Conservation (phyloP, 2,888 invertebrate genomes). For the Caenorhabditis macrosperma region DNA sequence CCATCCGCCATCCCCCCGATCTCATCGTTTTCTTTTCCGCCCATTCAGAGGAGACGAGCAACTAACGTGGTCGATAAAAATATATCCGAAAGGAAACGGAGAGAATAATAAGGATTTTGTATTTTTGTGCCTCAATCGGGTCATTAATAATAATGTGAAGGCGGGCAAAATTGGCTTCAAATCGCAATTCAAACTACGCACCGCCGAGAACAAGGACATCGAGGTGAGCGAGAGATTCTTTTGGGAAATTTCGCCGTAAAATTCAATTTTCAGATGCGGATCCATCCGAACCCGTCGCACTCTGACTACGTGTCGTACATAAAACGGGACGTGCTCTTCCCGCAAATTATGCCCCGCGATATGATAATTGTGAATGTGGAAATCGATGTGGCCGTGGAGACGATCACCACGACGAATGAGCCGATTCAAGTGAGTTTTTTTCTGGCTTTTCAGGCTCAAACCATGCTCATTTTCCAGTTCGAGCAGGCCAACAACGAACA, state of each 20-base stretch:
- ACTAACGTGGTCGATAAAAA: constrained; percentile 80
- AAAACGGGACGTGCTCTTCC: constrained; percentile 80
- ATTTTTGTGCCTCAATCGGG: constrained; percentile 80
- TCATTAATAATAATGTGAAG: constrained; percentile 65
- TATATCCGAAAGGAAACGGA: constrained; percentile 80
- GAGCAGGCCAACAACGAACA: constrained; percentile 61
- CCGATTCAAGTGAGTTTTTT: constrained; percentile 50
- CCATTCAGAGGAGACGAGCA: constrained; percentile 70
- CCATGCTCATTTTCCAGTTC: constrained; percentile 46
- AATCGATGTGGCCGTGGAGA: constrained; percentile 80
- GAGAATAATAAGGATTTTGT: constrained; percentile 80
- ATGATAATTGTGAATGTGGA: constrained; percentile 80
- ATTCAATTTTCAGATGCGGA: constrained; percentile 71
- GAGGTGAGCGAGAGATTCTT: constrained; percentile 74
- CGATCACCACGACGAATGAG: constrained; percentile 78
- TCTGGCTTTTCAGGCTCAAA: too few species aligned
- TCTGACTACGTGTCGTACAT: constrained; percentile 80
- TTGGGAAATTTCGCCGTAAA: neutral
- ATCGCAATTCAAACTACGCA: constrained; percentile 78
- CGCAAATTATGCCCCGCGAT: constrained; percentile 80
- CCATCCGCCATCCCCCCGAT: too few species aligned
- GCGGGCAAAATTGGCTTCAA: constrained; percentile 76
- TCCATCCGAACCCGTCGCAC: constrained; percentile 80
- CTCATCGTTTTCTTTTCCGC: neutral
- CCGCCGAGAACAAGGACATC: constrained; percentile 80